Conservation (phyloP, 2,113 vertebrate species). For the Deroptyus accipitrinus region DNA sequence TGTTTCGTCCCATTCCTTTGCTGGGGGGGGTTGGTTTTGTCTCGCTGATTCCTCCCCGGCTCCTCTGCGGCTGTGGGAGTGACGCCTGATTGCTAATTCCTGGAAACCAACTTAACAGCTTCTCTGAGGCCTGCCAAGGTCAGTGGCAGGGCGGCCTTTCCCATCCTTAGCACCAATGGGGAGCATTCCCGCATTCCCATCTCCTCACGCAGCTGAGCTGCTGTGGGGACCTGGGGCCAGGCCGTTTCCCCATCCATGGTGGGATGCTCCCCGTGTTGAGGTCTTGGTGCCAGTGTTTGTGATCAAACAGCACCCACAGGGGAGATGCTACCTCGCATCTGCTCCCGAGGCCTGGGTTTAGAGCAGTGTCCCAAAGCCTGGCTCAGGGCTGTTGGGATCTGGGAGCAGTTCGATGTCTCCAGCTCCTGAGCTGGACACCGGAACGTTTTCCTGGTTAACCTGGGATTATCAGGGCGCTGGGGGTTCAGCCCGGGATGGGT, state of each 20-base stretch:
- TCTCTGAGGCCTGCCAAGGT: not conserved
- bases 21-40: not conserved
- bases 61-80: not conserved
- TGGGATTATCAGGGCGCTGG: not conserved
- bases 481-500: not conserved
- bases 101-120: not conserved
- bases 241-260: rapidly evolving
- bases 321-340: not conserved
- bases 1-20: not conserved
- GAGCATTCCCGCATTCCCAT: rapidly evolving
- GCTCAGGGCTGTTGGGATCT: not conserved
- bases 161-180: not conserved
- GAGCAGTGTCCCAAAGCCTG: rapidly evolving
- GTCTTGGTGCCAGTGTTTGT: rapidly evolving
- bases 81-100: not conserved
- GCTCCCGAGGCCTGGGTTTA: not conserved
- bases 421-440: not conserved
- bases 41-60: not conserved
- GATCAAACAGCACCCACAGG: rapidly evolving
- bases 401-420: not conserved
- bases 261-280: not conserved
- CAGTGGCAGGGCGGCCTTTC: not conserved
- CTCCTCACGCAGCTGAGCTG: not conserved
- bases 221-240: not conserved
- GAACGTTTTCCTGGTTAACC: rapidly evolving